Evolutionary conservation across 2,113 vertebrate species (phyloP), one percentile per base, ranked within the genome.

Genomic region (Beaufortia kweichowensis): DNA sequence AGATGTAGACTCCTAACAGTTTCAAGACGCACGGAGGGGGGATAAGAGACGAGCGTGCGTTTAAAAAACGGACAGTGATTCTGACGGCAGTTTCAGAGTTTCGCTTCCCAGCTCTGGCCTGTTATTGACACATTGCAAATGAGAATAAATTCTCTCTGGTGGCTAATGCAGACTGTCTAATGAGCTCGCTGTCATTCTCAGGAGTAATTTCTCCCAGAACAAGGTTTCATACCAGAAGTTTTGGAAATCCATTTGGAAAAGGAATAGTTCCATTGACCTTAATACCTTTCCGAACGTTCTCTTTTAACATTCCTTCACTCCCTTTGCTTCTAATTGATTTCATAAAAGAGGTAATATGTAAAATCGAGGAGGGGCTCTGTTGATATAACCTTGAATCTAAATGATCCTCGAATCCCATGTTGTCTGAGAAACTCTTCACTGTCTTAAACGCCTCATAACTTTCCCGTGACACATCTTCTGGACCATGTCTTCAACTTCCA

Each of bases 191-290:
- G 69, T 79, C 81, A 77, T 83, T 61, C 35, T 21, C 74, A 62
- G 59, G 79, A 79, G 28, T 74, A 74, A 83, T 83, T 78, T 80
- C 78, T 83, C 78, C 81, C 81, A 77, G 81, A 83, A 83, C 81
- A 83, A 67, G 74, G 66, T 83, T 79, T 83, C 81, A 83, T 83
- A 83, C 77, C 81, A 79, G 68, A 80, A 74, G 78, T 74, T 83
- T 83, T 80, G 74, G 75, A 80, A 77, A 80, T 83, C 81, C 78
- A 83, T 83, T 83, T 83, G 81, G 81, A 83, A 83, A 83, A 83
- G 78, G 68, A 82, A 82, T 79, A 71, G 81, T 82, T 83, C 78
- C 81, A 83, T 79, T 80, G 78, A 77, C 81, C 81, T 77, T 79
- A 80, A 83, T 79, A 83, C 81, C 81, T 83, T 83, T 83, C 74